Conservation (phyloP, 2,888 invertebrate genomes). For the Drosophila colorata region DNA sequence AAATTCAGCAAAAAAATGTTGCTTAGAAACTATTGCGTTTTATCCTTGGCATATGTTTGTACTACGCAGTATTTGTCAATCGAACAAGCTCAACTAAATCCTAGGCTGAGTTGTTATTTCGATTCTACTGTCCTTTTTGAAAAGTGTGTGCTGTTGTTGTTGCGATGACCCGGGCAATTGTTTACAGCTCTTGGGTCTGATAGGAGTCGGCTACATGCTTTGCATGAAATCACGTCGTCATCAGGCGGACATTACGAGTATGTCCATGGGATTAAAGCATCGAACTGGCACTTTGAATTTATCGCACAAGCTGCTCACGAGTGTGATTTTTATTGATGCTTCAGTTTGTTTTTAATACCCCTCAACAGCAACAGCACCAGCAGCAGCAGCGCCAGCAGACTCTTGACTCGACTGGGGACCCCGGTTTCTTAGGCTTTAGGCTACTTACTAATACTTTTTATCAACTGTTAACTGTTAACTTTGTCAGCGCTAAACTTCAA, state of each 20-base stretch:
- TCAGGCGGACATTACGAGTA: slow-evolving; percentile 73
- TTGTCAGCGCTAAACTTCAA: slow-evolving; percentile 23
- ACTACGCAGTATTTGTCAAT: slow-evolving; percentile 8
- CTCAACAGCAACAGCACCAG: too few relatives aligned
- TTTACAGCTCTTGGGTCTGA: slow-evolving; percentile 73
- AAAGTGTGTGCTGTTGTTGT: slow-evolving; percentile 25
- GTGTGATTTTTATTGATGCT: slow-evolving; percentile 79
- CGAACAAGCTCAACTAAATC: background rate
- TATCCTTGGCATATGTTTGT: too few relatives aligned
- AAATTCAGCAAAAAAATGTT: background rate
- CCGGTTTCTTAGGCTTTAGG: slow-evolving; percentile 30
- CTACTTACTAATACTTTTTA: slow-evolving; percentile 61
- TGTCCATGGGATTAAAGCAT: slow-evolving; percentile 79
- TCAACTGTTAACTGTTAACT: slow-evolving; percentile 46
- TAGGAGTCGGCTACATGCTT: slow-evolving; percentile 67
- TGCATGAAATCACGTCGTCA: slow-evolving; percentile 81
- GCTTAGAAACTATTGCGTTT: background rate
- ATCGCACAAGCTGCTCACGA: slow-evolving; percentile 65
- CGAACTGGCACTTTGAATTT: slow-evolving; percentile 77
- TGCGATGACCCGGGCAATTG: slow-evolving; percentile 74
- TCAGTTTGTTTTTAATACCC: slow-evolving; percentile 42
- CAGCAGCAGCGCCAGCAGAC: background rate
- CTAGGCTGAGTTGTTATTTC: slow-evolving; percentile 8
- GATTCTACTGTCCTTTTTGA: slow-evolving; percentile 16
- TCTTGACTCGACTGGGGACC: background rate